Base-by-base conservation (phyloP, 2,888 invertebrate species). In the Lasioglossum oenotherae region DNA sequence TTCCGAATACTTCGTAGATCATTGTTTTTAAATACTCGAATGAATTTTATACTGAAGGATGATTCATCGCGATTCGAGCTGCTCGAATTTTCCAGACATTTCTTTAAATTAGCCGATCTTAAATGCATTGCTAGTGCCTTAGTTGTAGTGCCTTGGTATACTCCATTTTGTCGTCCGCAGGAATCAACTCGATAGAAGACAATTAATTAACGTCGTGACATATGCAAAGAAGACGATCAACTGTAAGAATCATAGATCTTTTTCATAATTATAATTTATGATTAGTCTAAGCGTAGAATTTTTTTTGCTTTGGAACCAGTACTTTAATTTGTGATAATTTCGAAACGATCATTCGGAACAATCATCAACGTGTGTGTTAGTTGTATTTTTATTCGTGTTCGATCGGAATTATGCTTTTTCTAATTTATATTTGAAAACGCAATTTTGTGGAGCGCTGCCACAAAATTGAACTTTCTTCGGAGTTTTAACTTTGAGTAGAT, bases 91-190 rank as follows among this genome's bases (percentile, higher is more conserved):
- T 49, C 14, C 72, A 31, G 78, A 60, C 4, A 81, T 60, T 80
- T 76, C 73, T 81, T 81, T 76, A 78, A 67, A 82, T 74, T 76
- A 60, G 38, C 35, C 23, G 53, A 60, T n/a, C n/a, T 69, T 57
- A 31, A 19, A 78, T 60, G 46, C 31, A 77, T 46, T 74, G 67
- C 49, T 84, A 84, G 87, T 87, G 90, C 89, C 87, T 90, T 90
- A 82, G 81, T 84, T 86, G 57, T 83, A 85, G 79, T 27, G 78
- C 71, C 64, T 64, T 64, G 19, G 64, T 49, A 41, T 84, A 49
- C 57, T 31, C 74, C n/a, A 38, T 5, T 38, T 77, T 81, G 19
- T 53, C 35, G 35, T 31, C 16, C 41, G 12, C 60, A 44, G 35
- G 38, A 23, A 14, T 27, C 71, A 57, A 19, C 78, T 85, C 64